Evolutionary conservation across 2,113 vertebrate genomes (phyloP).

Genomic region (human (Homo sapiens)): DNA sequence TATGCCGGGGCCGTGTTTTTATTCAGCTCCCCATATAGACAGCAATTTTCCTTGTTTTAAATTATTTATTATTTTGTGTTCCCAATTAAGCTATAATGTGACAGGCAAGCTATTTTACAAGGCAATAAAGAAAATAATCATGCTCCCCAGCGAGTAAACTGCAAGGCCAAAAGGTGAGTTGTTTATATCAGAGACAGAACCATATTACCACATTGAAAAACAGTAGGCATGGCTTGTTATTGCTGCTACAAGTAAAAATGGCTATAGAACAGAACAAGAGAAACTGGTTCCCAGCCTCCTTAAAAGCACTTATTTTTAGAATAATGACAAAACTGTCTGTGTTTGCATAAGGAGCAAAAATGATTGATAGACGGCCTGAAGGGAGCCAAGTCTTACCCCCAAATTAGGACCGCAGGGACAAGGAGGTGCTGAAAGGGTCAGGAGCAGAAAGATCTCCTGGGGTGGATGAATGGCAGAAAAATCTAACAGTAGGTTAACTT

Average conservation of each 20-base stretch:
- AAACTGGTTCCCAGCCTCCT: constrained; percentile 74
- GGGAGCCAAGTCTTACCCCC: constrained; percentile 64
- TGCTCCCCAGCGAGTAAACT: constrained; percentile 59
- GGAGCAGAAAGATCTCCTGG: not conserved
- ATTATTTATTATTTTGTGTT: constrained; percentile 74
- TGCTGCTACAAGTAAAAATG: constrained; percentile 73
- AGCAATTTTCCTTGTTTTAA: constrained; percentile 22
- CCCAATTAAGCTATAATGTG: constrained; percentile 66
- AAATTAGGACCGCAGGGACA: constrained; percentile 19
- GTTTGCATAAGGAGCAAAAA: constrained; percentile 81
- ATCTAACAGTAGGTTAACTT: not conserved
- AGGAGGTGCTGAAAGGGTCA: constrained; percentile 16
- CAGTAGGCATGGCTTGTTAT: constrained; percentile 66
- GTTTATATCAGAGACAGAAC: constrained; percentile 62
- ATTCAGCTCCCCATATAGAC: not conserved
- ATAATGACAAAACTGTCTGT: constrained; percentile 84
- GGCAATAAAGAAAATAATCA: constrained; percentile 63
- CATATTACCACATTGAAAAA: constrained; percentile 68
- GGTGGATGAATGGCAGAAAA: not conserved
- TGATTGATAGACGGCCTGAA: constrained; percentile 75
- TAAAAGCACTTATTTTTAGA: constrained; percentile 82
- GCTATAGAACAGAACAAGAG: constrained; percentile 65
- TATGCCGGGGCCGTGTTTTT: not conserved
- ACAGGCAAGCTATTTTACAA: constrained; percentile 65
- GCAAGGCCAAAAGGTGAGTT: constrained; percentile 68